Conservation (phyloP, 2,888 invertebrate genomes). For the Halictus quadricinctus region DNA sequence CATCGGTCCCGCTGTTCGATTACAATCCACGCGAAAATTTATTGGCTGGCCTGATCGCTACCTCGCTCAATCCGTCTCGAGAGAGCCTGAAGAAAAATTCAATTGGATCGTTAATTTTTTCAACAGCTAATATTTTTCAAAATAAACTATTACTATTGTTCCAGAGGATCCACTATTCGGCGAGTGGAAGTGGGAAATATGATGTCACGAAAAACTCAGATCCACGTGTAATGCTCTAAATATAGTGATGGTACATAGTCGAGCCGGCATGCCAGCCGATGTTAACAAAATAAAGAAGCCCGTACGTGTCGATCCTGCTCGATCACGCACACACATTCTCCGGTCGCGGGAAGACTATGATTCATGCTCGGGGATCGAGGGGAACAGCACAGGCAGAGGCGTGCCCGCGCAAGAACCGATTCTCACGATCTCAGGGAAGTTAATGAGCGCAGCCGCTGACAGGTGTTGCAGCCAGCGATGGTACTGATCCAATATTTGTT, state of each 20-base stretch:
- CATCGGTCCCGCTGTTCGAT: conserved; percentile 6
- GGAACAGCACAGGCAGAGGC: neutral
- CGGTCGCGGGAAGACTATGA: neutral
- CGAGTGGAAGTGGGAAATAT: neutral
- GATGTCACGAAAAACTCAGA: conserved; percentile 5
- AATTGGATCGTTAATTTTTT: no score
- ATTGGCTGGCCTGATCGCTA: neutral
- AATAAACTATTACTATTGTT: no score
- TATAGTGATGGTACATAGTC: neutral
- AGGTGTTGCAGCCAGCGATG: conserved; percentile 29
- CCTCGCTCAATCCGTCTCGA: neutral
- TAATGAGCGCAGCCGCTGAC: conserved; percentile 22
- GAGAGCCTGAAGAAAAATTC: neutral
- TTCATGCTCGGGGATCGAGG: neutral
- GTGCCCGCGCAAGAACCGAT: conserved; percentile 25
- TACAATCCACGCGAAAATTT: neutral
- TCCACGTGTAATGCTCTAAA: conserved; percentile 12
- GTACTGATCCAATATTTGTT: conserved; percentile 15
- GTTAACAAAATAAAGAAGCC: conserved; percentile 12
- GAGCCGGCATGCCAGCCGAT: neutral
- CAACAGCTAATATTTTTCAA: no score
- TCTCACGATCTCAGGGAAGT: conserved; percentile 53
- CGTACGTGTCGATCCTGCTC: conserved; percentile 4
- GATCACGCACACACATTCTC: neutral
- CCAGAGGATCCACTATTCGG: no score